Evolutionary conservation across 2,797 vertebrate genomes (phyloP).

Genomic region (Argyrosomus regius): DNA sequence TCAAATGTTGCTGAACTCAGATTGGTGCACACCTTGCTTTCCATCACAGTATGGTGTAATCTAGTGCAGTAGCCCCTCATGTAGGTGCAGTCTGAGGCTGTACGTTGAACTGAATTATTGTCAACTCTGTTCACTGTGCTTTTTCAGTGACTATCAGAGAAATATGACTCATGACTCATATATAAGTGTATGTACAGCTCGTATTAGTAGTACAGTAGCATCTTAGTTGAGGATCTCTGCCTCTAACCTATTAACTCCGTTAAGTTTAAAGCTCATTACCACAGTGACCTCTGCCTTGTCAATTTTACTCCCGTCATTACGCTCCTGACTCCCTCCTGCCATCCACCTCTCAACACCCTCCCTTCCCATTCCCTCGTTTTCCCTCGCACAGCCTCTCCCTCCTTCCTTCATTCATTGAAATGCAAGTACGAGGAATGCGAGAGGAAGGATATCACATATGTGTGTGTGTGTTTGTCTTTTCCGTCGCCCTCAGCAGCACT

Average conservation of each 20-base stretch:
- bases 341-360: slow-evolving; percentile 43
- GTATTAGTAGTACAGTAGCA: slow-evolving; percentile 2
- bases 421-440: slow-evolving; percentile 76
- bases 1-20: background rate
- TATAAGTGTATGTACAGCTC: too few species aligned
- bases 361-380: slow-evolving; percentile 56
- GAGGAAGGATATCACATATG: slow-evolving; percentile 83
- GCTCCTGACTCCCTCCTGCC: slow-evolving; percentile 25
- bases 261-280: slow-evolving; percentile 56
- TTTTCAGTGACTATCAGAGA: background rate
- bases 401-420: slow-evolving; percentile 76
- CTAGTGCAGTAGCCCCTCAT: too few species aligned
- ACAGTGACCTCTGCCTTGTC: slow-evolving; percentile 44
- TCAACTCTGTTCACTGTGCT: background rate
- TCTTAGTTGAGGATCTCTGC: slow-evolving; percentile 22
- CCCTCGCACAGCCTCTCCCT: slow-evolving; percentile 38
- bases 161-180: background rate
- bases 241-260: slow-evolving; percentile 39
- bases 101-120: too few species aligned
- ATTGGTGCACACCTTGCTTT: background rate
- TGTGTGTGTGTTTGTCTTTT: slow-evolving; percentile 78
- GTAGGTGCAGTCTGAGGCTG: too few species aligned
- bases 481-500: slow-evolving; percentile 61
- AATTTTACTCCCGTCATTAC: slow-evolving; percentile 27
- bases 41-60: too few species aligned